Conservation (phyloP, 1,140 invertebrate genomes). For the Calliopsis andreniformis region DNA sequence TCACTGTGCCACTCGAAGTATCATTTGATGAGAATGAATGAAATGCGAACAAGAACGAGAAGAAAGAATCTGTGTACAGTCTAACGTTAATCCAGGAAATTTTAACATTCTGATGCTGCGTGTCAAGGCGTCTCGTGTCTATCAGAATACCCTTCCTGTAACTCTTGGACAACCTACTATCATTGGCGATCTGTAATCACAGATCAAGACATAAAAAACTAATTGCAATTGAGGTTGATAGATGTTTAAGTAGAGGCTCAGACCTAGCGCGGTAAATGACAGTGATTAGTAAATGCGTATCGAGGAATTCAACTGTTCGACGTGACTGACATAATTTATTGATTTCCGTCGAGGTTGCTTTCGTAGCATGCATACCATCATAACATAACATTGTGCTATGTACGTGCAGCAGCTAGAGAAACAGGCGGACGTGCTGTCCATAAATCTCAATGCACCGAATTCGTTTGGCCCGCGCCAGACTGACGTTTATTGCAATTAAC, state of each 20-base stretch:
- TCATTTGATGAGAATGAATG: too few relatives aligned
- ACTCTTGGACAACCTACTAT: conserved; percentile 15
- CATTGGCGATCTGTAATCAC: conserved; percentile 22
- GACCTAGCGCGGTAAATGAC: conserved; percentile 6
- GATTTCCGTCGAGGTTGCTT: conserved; percentile 28
- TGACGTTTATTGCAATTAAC: conserved; percentile 35
- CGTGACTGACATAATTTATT: conserved; percentile 43
- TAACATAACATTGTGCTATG: background rate
- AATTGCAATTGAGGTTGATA: conserved; percentile 34
- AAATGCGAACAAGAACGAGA: too few relatives aligned
- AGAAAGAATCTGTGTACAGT: too few relatives aligned
- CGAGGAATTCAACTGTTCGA: conserved; percentile 35
- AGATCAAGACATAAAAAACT: background rate
- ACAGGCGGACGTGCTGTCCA: conserved; percentile 36
- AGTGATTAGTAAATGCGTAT: conserved; percentile 29
- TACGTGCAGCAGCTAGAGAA: conserved; percentile 21
- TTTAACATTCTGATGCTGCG: too few relatives aligned
- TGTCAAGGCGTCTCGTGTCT: background rate
- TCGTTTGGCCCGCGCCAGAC: conserved; percentile 26
- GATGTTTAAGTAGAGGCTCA: conserved; percentile 7
- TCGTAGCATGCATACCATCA: background rate
- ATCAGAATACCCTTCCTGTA: background rate
- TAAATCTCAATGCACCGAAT: conserved; percentile 58
- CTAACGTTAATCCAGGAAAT: background rate
- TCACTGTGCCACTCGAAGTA: too few relatives aligned